These are phyloP conservation scores for Chorisops tibialis DNA, from an alignment of 2,888 invertebrate genomes.

Conservation along the genomic window DNA sequence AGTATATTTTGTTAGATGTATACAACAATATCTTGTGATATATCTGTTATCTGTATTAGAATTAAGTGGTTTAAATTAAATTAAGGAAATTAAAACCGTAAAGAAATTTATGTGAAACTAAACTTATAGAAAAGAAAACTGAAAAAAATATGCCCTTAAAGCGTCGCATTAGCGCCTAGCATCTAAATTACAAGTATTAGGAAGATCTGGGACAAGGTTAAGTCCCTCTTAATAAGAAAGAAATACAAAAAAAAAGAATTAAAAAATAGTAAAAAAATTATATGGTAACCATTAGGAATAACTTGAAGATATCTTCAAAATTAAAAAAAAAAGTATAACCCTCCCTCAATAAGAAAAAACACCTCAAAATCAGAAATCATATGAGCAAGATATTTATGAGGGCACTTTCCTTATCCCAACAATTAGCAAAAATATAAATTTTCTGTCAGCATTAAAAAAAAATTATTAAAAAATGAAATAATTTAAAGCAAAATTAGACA, in stretches of 20 bases:
- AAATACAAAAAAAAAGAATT: conserved; percentile 3
- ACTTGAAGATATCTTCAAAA: not conserved
- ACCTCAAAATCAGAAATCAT: not conserved
- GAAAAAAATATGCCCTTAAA: conserved; percentile 25
- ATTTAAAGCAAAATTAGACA: not conserved
- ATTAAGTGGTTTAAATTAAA: conserved; percentile 11
- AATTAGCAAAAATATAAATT: conserved; percentile 33
- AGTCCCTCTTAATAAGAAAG: conserved; percentile 33
- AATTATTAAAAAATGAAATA: not conserved
- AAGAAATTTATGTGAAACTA: conserved; percentile 1
- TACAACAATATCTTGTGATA: not conserved
- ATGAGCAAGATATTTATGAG: conserved; percentile 48
- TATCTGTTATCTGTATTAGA: conserved; percentile 21
- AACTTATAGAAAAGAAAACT: conserved; percentile 14
- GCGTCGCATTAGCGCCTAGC: conserved; percentile 22
- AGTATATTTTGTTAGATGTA: conserved; percentile 9
- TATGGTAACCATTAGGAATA: not conserved
- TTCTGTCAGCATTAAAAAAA: conserved; percentile 1
- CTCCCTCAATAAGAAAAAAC: conserved; percentile 4
- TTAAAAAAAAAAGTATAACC: too few relatives aligned
- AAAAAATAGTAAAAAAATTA: too few relatives aligned
- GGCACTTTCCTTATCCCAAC: conserved; percentile 77
- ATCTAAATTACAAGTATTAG: conserved; percentile 18
- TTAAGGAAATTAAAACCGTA: not conserved
- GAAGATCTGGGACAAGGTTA: conserved; percentile 34